Percentiles rank a stretch among this genome's conserved stretches.
phyloP scores from a whole-genome alignment of 2,113 vertebrate genomes.

The Plecotus auritus region DNA sequence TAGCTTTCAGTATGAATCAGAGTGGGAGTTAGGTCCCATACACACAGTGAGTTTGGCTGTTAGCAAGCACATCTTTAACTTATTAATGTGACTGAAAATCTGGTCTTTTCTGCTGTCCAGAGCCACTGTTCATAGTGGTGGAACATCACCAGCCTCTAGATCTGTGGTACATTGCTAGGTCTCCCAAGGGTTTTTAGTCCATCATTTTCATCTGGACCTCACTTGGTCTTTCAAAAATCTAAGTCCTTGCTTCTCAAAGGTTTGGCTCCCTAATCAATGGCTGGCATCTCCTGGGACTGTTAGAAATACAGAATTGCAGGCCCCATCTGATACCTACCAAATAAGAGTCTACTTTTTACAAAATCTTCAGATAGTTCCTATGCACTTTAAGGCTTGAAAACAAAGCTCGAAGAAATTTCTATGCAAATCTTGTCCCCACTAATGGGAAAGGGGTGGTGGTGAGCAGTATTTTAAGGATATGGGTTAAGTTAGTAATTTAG shows the following conservation, averaged over 20 bases:
- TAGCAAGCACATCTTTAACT: background rate
- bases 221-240: slow-evolving; percentile 19
- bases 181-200: background rate
- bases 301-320: background rate
- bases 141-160: background rate
- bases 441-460: background rate
- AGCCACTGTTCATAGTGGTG: background rate
- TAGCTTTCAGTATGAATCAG: background rate
- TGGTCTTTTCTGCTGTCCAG: background rate
- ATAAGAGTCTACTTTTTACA: background rate
- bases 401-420: background rate
- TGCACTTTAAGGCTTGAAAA: background rate
- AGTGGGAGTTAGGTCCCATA: background rate
- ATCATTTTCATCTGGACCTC: background rate
- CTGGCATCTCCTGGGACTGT: background rate
- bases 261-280: background rate
- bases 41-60: background rate
- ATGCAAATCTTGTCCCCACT: background rate
- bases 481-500: background rate
- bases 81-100: background rate
- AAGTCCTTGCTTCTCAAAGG: slow-evolving; percentile 1
- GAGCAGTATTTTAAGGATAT: background rate
- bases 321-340: background rate
- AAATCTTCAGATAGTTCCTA: background rate
- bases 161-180: background rate